Percentiles rank a stretch among this genome's conserved stretches.
Evolutionary conservation across 2,113 vertebrate genomes (phyloP).

Genomic region (Eretmochelys imbricata): DNA sequence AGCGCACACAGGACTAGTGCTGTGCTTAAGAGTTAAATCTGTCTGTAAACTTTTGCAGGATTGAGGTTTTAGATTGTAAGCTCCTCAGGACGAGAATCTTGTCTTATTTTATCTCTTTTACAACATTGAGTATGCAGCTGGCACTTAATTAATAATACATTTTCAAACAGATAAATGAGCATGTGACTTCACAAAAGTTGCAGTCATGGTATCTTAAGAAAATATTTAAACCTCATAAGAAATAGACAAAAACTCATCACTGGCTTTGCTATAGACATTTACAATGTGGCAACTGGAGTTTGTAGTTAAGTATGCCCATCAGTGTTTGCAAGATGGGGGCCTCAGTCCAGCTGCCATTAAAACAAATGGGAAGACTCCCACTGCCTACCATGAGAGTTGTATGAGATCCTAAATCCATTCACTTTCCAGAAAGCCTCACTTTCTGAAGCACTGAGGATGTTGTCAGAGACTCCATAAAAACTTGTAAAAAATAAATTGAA

Average conservation of each 20-base stretch:
- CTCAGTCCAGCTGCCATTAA: background rate
- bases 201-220: constrained; percentile 37
- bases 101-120: constrained; percentile 57
- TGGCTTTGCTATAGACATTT: background rate
- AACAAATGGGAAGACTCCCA: background rate
- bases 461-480: background rate
- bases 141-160: constrained; percentile 18
- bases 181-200: constrained; percentile 21
- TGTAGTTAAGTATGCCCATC: background rate
- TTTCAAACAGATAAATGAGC: constrained; percentile 52
- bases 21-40: background rate
- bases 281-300: background rate
- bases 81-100: constrained; percentile 29
- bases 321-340: background rate
- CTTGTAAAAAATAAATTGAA: background rate
- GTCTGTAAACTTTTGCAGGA: constrained; percentile 42
- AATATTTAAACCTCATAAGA: background rate
- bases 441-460: background rate
- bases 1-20: background rate
- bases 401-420: constrained; percentile 29
- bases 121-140: constrained; percentile 28
- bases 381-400: background rate
- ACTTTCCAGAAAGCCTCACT: constrained; percentile 12
- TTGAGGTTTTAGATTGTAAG: constrained; percentile 29
- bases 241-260: background rate